Conservation (phyloP, 2,113 vertebrate species). For the Spilogale gracilis region DNA sequence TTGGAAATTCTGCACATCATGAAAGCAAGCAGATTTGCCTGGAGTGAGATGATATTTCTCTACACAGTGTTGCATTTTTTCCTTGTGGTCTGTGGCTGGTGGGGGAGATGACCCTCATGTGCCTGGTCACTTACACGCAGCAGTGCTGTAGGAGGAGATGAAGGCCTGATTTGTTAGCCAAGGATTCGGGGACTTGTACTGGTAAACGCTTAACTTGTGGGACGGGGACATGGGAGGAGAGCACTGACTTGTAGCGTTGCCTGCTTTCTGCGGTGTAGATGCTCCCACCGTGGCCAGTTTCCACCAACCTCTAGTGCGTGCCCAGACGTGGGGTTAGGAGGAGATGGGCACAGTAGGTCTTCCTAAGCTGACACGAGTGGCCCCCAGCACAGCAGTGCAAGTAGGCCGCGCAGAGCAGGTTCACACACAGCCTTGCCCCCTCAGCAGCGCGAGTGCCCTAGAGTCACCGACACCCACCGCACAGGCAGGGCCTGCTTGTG, state of each 20-base stretch:
- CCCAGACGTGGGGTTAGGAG: background rate
- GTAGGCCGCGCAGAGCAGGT: background rate
- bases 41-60: constrained; percentile 25
- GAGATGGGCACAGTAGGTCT: background rate
- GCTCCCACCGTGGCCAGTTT: background rate
- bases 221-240: background rate
- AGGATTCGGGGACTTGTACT: background rate
- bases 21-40: constrained; percentile 37
- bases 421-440: background rate
- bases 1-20: constrained; percentile 51
- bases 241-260: background rate
- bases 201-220: background rate
- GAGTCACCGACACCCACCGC: background rate
- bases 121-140: background rate
- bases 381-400: background rate
- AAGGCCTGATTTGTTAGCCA: background rate
- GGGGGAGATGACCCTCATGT: background rate
- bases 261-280: background rate
- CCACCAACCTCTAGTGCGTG: background rate
- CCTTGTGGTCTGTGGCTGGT: background rate
- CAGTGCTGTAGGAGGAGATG: background rate
- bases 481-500: background rate
- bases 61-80: background rate
- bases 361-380: background rate
- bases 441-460: background rate